A percentile compares a stretch with the other conserved stretches of the same genome.
Evolutionary conservation across 2,888 invertebrate species (phyloP).

Genomic region (Ophion costatus): DNA sequence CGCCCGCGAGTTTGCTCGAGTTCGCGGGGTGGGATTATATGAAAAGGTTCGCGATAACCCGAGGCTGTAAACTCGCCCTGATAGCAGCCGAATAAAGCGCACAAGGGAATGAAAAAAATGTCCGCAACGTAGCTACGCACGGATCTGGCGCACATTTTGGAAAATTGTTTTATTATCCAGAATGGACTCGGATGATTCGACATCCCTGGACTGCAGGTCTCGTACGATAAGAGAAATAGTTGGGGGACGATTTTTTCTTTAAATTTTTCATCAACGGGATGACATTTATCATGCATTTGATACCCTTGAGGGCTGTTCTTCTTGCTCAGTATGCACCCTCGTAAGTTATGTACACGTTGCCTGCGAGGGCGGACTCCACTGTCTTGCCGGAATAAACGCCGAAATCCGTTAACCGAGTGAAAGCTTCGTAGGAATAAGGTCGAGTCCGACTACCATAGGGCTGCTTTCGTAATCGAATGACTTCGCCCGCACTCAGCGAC

Average conservation of each 20-base stretch:
- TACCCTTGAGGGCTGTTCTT: background rate
- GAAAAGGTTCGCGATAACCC: slow-evolving; percentile 46
- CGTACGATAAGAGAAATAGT: background rate
- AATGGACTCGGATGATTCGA: background rate
- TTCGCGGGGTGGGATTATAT: slow-evolving; percentile 35
- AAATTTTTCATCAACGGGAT: background rate
- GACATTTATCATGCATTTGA: background rate
- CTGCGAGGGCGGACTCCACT: background rate
- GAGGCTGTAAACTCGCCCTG: slow-evolving; percentile 24
- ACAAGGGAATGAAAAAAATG: slow-evolving; percentile 11
- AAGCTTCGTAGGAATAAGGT: background rate
- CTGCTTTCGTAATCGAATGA: slow-evolving; percentile 35
- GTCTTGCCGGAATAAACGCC: slow-evolving; percentile 15
- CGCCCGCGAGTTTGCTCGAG: slow-evolving; percentile 5
- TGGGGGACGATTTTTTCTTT: background rate
- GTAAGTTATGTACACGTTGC: slow-evolving; percentile 26
- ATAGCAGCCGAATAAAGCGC: slow-evolving; percentile 15
- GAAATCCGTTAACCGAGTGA: slow-evolving; percentile 27
- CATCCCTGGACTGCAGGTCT: background rate
- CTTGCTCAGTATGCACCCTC: background rate
- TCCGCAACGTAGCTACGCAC: slow-evolving; percentile 14
- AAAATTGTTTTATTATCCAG: slow-evolving; percentile 2
- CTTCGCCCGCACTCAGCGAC: slow-evolving; percentile 20
- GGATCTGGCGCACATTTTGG: background rate
- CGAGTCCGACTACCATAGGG: background rate